Conservation (phyloP, 2,888 invertebrate genomes). For the Neoitamus cyanurus region DNA sequence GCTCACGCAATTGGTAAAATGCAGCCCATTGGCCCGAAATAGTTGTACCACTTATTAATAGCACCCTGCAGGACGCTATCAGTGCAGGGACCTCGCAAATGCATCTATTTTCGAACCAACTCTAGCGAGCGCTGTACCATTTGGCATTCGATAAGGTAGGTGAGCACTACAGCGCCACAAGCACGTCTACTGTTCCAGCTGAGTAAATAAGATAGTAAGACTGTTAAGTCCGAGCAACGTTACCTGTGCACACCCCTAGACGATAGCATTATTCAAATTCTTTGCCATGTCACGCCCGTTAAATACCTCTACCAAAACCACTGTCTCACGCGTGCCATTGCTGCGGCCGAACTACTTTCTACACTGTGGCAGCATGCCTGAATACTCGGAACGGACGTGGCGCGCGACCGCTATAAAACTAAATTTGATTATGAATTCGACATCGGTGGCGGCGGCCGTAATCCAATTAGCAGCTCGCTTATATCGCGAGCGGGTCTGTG, state of each 20-base stretch:
- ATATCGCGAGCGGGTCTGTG: not conserved
- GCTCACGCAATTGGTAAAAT: not conserved
- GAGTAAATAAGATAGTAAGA: not conserved
- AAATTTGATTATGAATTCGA: not conserved
- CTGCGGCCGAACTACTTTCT: not conserved
- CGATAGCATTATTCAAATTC: conserved; percentile 18
- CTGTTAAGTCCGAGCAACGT: not conserved
- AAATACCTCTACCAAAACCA: not conserved
- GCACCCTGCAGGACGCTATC: not conserved
- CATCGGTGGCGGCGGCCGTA: not conserved
- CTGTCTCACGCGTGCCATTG: not conserved
- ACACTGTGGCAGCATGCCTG: not conserved
- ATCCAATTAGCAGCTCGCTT: not conserved
- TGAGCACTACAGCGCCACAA: no score
- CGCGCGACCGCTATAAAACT: not conserved
- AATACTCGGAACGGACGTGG: not conserved
- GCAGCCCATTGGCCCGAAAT: not conserved
- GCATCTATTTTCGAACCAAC: not conserved
- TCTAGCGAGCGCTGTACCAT: no score
- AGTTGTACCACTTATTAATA: not conserved
- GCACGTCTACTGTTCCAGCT: no score
- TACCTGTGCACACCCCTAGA: conserved; percentile 20
- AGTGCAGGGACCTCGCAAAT: not conserved
- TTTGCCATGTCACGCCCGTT: not conserved
- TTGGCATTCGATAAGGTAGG: not conserved